Evolutionary conservation across 2,113 vertebrate genomes (phyloP), one percentile per base, ranked within the genome.

Genomic region (Strix aluco): DNA sequence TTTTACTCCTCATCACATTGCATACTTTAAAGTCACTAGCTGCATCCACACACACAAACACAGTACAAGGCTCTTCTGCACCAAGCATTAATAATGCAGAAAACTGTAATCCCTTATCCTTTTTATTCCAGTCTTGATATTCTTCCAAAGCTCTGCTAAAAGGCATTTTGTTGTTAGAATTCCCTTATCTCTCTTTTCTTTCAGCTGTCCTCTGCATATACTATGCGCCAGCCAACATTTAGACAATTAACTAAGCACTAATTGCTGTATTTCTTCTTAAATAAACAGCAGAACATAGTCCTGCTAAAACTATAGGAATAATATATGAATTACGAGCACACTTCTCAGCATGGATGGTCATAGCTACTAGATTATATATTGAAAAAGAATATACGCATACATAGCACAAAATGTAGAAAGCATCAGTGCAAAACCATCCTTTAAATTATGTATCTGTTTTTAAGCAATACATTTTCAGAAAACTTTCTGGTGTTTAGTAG

Each of bases 401-500:
- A 55, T 51, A 93, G 42, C 66, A 90, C 90, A 91, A 92, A 97
- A 90, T 6, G 11, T 40, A 96, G 90, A 92, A 71, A 94, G 23
- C 16, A 82, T 82, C 44, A 72, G 36, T 83, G 59, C 69, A 95
- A 95, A 96, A 42, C 51, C 81, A 49, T 57, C 26, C 22, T 91
- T 92, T 83, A 94, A 82, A 93, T 86, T 38, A 69, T 23, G 30
- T 32, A 71, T 62, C 49, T 93, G 63, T 19, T 93, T 93, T 78
- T 83, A 63, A 94, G 83, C 17, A 90, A 93, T 7, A 46, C 13
- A 49, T 85, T 93, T 91, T 79, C 83, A 66, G 90, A 97, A 97
- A 94, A 62, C 8, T 62, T 91, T 85, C 30, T 74, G 46, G 51
- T 87, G 27, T 86, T 96, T 42, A 65, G 26, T 40, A 83, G 52